Conservation (phyloP, 2,113 vertebrate species). For the Piaya cayana region DNA sequence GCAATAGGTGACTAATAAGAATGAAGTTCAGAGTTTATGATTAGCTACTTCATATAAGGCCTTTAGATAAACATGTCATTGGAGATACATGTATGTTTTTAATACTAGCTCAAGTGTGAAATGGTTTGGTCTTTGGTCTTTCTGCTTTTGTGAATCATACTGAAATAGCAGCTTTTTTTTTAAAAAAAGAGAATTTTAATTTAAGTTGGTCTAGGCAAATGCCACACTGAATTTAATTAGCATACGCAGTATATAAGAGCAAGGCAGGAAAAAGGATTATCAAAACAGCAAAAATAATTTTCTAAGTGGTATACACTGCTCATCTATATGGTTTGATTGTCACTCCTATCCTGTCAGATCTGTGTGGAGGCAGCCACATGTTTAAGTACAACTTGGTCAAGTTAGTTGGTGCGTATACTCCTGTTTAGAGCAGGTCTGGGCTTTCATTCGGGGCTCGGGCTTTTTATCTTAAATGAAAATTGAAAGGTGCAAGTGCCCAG, state of each 20-base stretch:
- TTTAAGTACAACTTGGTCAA: not conserved
- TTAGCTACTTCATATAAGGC: not conserved
- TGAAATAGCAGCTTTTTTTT: not conserved
- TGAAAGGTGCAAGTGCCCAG: conserved; percentile 45
- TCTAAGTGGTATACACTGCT: conserved; percentile 1
- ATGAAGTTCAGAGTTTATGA: not conserved
- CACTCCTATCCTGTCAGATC: not conserved
- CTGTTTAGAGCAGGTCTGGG: not conserved
- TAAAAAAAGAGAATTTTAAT: not conserved
- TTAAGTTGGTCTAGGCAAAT: conserved; percentile 1
- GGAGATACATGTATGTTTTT: not conserved
- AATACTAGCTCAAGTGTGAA: conserved; percentile 1
- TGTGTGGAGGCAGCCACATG: not conserved
- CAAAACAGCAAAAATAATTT: conserved; percentile 30
- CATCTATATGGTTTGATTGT: not conserved
- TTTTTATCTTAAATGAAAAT: not conserved
- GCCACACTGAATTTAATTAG: conserved; percentile 19
- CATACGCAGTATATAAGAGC: not conserved
- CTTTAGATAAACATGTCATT: conserved; percentile 12
- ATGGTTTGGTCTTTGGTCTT: conserved; percentile 17
- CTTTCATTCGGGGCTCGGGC: not conserved
- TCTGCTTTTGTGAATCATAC: not conserved
- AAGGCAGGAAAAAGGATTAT: conserved; percentile 9
- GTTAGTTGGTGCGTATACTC: not conserved
- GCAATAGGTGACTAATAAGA: not conserved